Conservation (phyloP, 2,888 invertebrate species). For the Germaria angustata region DNA sequence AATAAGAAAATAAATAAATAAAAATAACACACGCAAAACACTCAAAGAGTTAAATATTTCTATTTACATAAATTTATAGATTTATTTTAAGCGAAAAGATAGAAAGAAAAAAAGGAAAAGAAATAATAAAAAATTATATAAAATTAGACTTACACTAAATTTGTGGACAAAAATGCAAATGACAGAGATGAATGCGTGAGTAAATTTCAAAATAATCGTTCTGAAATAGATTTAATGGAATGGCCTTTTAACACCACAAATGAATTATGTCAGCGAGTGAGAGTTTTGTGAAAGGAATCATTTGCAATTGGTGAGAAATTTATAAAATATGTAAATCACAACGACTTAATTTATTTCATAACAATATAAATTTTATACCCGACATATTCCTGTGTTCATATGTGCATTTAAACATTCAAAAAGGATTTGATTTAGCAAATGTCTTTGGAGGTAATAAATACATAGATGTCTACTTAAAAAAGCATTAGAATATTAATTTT, state of each 20-base stretch:
- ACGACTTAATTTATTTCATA: conserved; percentile 49
- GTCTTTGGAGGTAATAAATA: background rate
- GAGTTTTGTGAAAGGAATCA: conserved; percentile 6
- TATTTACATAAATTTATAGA: conserved; percentile 48
- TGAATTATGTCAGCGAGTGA: conserved; percentile 14
- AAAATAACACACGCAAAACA: conserved; percentile 57
- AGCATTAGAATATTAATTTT: too few relatives aligned
- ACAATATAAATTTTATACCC: conserved; percentile 23
- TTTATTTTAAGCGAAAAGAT: conserved; percentile 34
- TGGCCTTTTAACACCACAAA: conserved; percentile 21
- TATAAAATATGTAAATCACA: conserved; percentile 25
- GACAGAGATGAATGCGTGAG: conserved; percentile 59
- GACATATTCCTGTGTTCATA: background rate
- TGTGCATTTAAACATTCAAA: background rate
- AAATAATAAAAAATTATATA: conserved; percentile 20
- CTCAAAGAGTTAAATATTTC: conserved; percentile 42
- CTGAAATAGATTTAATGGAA: background rate
- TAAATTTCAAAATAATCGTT: conserved; percentile 42
- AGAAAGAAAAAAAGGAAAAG: background rate
- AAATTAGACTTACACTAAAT: conserved; percentile 48
- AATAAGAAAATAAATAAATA: conserved; percentile 4
- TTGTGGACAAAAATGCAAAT: conserved; percentile 47
- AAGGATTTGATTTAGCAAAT: conserved; percentile 21
- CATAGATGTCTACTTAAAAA: too few relatives aligned
- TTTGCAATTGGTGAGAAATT: conserved; percentile 9